A percentile compares a stretch with the other conserved stretches of the same genome.
phyloP scores from a whole-genome alignment of 2,888 invertebrate genomes.

The Germaria angustata region DNA sequence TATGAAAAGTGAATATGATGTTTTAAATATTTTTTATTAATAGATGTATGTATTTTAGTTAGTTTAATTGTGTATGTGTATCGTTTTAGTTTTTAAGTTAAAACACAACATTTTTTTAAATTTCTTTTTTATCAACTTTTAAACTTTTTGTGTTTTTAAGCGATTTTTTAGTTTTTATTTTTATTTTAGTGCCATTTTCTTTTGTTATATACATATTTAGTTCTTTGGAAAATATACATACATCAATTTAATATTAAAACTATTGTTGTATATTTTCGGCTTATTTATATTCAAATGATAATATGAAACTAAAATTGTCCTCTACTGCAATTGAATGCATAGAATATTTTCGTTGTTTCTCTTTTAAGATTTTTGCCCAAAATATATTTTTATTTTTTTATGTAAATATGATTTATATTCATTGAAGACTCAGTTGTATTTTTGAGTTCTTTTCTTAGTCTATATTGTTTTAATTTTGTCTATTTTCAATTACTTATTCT shows the following conservation, averaged over 20 bases:
- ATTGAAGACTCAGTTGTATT: background rate
- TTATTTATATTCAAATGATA: background rate
- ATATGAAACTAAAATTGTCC: background rate
- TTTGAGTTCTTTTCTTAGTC: background rate
- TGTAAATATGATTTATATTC: conserved; percentile 38
- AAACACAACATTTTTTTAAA: background rate
- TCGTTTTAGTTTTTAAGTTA: conserved; percentile 12
- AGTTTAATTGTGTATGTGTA: conserved; percentile 40
- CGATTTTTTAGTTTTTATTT: conserved; percentile 8
- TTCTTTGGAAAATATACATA: background rate
- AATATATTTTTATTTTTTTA: background rate
- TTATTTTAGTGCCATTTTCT: conserved; percentile 47
- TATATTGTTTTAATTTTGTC: background rate
- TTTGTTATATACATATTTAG: background rate
- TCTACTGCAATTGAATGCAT: background rate
- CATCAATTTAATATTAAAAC: background rate
- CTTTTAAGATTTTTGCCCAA: too few species aligned
- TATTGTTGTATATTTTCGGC: background rate
- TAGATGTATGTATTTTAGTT: conserved; percentile 11
- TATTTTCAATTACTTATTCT: conserved; percentile 37
- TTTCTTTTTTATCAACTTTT: background rate
- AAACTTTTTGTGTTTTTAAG: background rate
- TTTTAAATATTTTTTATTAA: background rate
- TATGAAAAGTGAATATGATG: background rate
- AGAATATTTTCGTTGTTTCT: too few species aligned